A percentile compares a stretch with the other conserved stretches of the same genome.
phyloP scores from a whole-genome alignment of 2,797 vertebrate species.

The Hafferia zeledoni region DNA sequence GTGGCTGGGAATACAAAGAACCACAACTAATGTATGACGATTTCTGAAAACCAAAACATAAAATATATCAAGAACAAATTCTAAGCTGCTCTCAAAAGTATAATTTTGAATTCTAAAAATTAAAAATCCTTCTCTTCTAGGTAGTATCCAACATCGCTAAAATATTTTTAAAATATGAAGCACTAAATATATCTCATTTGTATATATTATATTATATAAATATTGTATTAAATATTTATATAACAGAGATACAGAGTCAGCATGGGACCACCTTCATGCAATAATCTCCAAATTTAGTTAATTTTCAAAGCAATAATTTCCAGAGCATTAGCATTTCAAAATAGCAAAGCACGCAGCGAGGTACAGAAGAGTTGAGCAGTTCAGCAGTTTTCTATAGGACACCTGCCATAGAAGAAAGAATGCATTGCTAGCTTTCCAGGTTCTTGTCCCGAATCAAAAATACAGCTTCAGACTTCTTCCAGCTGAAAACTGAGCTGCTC shows the following conservation, averaged over 20 bases:
- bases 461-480: not conserved
- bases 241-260: not conserved
- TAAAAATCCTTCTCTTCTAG: not conserved
- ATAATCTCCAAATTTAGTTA: not conserved
- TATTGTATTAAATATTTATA: not conserved
- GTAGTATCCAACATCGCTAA: not conserved
- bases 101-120: not conserved
- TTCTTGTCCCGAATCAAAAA: not conserved
- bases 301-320: not conserved
- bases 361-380: not conserved
- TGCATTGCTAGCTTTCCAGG: not conserved
- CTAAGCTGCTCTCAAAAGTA: not conserved
- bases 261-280: not conserved
- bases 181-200: not conserved
- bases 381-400: not conserved
- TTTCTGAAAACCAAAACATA: not conserved
- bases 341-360: not conserved
- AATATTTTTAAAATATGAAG: not conserved
- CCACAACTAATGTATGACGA: accelerated
- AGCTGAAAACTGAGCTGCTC: not conserved
- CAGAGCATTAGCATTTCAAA: not conserved
- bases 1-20: not conserved
- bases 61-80: not conserved
- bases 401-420: not conserved
- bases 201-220: not conserved